Conservation (phyloP, 2,797 vertebrate genomes). For the Smutsia gigantea region DNA sequence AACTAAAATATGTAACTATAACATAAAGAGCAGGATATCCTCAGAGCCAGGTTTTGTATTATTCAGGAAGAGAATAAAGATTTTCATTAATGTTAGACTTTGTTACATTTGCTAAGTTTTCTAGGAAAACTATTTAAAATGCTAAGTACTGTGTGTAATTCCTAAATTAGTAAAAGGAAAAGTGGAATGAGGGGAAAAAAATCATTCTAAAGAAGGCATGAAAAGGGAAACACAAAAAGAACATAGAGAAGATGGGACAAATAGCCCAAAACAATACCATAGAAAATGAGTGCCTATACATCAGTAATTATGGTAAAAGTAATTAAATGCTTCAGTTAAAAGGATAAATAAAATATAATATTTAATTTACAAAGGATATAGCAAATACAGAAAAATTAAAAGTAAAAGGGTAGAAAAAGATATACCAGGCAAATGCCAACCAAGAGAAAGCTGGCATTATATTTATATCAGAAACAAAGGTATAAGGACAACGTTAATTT, state of each 20-base stretch:
- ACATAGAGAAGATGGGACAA: not conserved
- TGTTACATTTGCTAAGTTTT: constrained; percentile 7
- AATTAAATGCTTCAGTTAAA: not conserved
- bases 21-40: not conserved
- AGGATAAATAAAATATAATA: constrained; percentile 12
- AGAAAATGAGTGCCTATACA: not conserved
- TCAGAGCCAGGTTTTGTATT: not conserved
- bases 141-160: not conserved
- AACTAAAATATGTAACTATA: not conserved
- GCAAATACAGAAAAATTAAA: not conserved
- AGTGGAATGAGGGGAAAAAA: not conserved
- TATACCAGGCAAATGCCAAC: not conserved
- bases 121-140: constrained; percentile 1
- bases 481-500: not conserved
- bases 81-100: not conserved
- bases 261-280: not conserved
- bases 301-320: not conserved
- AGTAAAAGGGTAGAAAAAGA: constrained; percentile 2
- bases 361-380: not conserved
- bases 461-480: not conserved
- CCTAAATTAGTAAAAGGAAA: not conserved
- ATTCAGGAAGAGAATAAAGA: constrained; percentile 16
- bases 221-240: not conserved
- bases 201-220: not conserved
- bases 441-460: constrained; percentile 18